Base-by-base conservation (phyloP, 2,888 invertebrate species). In the Trissolcus japonicus region DNA sequence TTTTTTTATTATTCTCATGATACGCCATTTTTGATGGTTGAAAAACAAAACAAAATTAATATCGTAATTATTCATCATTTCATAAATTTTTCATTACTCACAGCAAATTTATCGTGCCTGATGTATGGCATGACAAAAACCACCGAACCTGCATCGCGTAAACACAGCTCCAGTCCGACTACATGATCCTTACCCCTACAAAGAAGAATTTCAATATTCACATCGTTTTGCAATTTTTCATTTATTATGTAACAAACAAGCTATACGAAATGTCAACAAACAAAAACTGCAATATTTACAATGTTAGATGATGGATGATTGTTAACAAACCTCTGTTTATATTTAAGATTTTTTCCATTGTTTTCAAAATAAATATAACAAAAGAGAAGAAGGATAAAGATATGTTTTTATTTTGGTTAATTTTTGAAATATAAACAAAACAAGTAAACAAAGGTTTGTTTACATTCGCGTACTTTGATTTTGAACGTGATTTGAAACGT, bases 51-150 rank as follows among this genome's bases (percentile, higher is more conserved):
- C 35, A 35, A 11, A 7, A 11, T 9, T 35, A 9, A 35, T 9
- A 35, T 35, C 9, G 0, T 35, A 35, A 35, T 35, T 9, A 35
- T 35, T 9, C 7, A 16, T 14, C 6, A n/a, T 16, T 46, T 6
- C 14, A 16, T n/a, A n/a, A n/a, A n/a, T 46, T 16, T 16, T 14
- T 46, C 14, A 9, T 53, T n/a, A n/a, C 92, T 92, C 89, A 95
- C 95, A 81, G 92, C 91, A 89, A 95, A 96, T 83, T 92, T 93
- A 83, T 93, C 93, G 87, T 97, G 96, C 78, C 93, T 93, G 91
- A 96, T 93, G 86, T 94, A 96, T 2, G 96, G 96, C 97, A 97
- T 96, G 57, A 96, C 92, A 88, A 97, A 95, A 61, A 95, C 95
- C 76, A 96, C 93, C 69, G 95, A 94, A 83, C 96, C 95, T 78